These are phyloP conservation scores for Epinephelus moara DNA, from an alignment of 2,113 vertebrate species.

Conservation along the genomic window DNA sequence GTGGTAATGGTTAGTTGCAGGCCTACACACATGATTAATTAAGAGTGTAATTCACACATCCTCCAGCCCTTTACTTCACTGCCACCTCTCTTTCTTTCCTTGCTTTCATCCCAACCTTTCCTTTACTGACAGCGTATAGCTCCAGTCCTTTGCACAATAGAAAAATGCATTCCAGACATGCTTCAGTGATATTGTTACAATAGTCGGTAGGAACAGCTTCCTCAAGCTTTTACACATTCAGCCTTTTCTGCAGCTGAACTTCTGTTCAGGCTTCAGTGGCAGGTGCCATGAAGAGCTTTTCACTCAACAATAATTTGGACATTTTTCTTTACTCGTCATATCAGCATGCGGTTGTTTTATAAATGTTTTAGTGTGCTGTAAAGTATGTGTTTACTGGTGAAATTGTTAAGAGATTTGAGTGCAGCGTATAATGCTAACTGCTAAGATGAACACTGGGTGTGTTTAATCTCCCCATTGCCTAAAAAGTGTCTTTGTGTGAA, in stretches of 20 bases:
- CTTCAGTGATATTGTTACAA: conserved; percentile 61
- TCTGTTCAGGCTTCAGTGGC: conserved; percentile 10
- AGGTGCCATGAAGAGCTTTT: conserved; percentile 19
- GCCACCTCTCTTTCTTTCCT: conserved; percentile 6
- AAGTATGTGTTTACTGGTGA: not conserved
- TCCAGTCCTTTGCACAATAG: conserved; percentile 60
- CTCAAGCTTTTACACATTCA: conserved; percentile 51
- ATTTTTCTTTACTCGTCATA: not conserved
- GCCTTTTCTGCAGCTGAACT: conserved; percentile 21
- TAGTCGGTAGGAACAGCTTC: conserved; percentile 54
- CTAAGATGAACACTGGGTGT: not conserved
- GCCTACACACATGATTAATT: not conserved
- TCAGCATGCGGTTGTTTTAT: not conserved
- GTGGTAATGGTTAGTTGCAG: not conserved
- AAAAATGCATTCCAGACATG: conserved; percentile 67
- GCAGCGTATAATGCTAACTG: not conserved
- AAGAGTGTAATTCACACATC: not conserved
- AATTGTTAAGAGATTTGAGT: not conserved
- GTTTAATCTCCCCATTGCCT: not conserved
- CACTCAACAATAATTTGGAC: conserved; percentile 5
- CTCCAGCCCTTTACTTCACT: not conserved
- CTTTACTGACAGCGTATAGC: conserved; percentile 42
- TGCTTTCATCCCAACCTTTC: conserved; percentile 39
- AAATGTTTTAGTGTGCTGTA: not conserved
- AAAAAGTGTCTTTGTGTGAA: conserved; percentile 2